A percentile compares a stretch with the other conserved stretches of the same genome.
phyloP scores from a whole-genome alignment of 2,113 vertebrate species.

The Halichoeres trimaculatus region DNA sequence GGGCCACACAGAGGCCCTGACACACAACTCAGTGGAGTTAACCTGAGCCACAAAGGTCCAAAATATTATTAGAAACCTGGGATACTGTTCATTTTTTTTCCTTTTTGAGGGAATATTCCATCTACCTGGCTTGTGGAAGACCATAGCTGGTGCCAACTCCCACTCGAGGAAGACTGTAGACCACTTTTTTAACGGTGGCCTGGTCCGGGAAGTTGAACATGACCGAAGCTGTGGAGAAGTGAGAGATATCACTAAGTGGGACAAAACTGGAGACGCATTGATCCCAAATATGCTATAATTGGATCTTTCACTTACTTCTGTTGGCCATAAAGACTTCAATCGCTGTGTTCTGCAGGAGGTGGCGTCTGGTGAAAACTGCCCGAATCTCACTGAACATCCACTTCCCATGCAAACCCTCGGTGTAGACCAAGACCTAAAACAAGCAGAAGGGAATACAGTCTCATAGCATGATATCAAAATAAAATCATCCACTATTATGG shows the following conservation, averaged over 20 bases:
- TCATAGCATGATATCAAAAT: not conserved
- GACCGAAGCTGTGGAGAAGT: constrained; percentile 88
- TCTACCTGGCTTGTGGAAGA: constrained; percentile 96
- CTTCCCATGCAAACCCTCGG: constrained; percentile 97
- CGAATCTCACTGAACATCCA: constrained; percentile 99
- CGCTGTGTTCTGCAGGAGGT: constrained; percentile 95
- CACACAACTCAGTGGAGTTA: constrained; percentile 17
- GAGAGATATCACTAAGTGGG: constrained; percentile 30
- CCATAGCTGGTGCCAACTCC: constrained; percentile 99
- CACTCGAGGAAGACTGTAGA: constrained; percentile 96
- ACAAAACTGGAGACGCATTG: not conserved
- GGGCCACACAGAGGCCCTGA: constrained; percentile 25
- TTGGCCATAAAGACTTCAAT: constrained; percentile 99
- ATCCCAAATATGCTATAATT: constrained; percentile 16
- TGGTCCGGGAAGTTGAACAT: constrained; percentile 99
- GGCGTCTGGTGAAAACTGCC: constrained; percentile 95
- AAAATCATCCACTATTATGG: not conserved
- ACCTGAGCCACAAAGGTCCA: not conserved
- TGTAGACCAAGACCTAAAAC: constrained; percentile 91
- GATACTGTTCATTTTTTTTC: not conserved
- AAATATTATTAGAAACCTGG: constrained; percentile 6
- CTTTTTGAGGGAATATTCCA: constrained; percentile 2
- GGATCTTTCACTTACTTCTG: constrained; percentile 87
- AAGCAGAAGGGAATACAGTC: not conserved
- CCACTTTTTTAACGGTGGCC: constrained; percentile 96